Evolutionary conservation across 2,888 invertebrate genomes (phyloP).

Genomic region (Osmoderma eremita): DNA sequence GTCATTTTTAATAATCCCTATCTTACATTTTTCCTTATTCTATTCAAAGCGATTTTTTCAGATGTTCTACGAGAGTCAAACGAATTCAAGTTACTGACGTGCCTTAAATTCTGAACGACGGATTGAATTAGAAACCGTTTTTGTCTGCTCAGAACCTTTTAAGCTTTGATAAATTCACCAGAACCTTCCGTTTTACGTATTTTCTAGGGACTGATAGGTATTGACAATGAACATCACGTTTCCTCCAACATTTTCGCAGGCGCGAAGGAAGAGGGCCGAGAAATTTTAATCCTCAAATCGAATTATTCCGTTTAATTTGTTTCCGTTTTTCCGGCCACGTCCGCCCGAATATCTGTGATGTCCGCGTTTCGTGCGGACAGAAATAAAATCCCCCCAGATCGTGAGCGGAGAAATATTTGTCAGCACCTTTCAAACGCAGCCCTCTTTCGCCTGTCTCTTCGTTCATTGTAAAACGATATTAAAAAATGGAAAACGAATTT

Average conservation of each 20-base stretch:
- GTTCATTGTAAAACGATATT: slow-evolving; percentile 5
- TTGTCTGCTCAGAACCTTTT: not conserved
- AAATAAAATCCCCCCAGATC: not conserved
- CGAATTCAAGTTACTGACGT: too few species aligned
- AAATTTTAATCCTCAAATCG: slow-evolving; percentile 1
- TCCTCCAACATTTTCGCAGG: not conserved
- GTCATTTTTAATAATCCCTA: too few species aligned
- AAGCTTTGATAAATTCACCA: not conserved
- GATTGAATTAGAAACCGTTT: not conserved
- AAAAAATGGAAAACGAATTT: not conserved
- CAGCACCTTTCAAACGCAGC: not conserved
- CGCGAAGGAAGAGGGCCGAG: not conserved
- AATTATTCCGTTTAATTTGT: slow-evolving; percentile 6
- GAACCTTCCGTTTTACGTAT: not conserved
- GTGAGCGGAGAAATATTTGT: not conserved
- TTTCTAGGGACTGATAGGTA: not conserved
- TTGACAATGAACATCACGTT: not conserved
- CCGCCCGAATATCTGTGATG: not conserved
- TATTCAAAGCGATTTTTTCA: too few species aligned
- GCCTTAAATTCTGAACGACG: not conserved
- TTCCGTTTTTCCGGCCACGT: not conserved
- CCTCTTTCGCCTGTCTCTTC: not conserved
- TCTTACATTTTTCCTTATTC: too few species aligned
- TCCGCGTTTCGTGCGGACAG: not conserved
- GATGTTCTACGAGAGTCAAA: too few species aligned